These are phyloP conservation scores for Myathropa florea DNA, from an alignment of 2,888 invertebrate genomes.

Conservation along the genomic window DNA sequence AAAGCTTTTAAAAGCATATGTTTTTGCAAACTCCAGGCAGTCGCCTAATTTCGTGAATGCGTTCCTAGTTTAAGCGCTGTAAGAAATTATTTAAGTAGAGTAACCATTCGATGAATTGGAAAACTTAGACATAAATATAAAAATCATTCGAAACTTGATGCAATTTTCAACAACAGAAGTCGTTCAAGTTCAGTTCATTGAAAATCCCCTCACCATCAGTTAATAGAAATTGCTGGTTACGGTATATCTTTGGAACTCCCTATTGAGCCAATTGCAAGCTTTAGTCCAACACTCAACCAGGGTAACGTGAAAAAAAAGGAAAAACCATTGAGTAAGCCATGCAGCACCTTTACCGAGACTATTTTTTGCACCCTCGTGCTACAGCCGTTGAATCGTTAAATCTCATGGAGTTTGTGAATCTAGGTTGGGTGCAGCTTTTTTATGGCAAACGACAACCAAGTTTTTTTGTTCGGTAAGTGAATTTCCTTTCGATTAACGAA, in stretches of 20 bases:
- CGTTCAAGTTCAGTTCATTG: not conserved
- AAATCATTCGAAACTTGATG: no score
- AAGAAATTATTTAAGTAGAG: no score
- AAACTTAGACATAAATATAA: no score
- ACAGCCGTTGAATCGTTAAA: not conserved
- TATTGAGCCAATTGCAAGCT: not conserved
- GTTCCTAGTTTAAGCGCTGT: no score
- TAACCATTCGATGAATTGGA: no score
- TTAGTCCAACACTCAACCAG: not conserved
- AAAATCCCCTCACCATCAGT: not conserved
- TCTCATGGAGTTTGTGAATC: not conserved
- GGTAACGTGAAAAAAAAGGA: not conserved
- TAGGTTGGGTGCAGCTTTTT: not conserved
- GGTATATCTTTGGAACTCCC: not conserved
- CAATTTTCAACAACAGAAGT: not conserved
- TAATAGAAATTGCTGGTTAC: not conserved
- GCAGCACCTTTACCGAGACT: no score
- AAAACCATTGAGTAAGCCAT: not conserved
- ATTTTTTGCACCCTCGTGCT: not conserved
- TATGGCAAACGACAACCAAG: not conserved
- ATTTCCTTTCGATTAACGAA: conserved; percentile 20
- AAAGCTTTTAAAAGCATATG: no score
- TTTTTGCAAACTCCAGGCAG: no score
- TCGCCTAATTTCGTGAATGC: no score
- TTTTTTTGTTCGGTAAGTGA: not conserved